Evolutionary conservation across 1,140 invertebrate species (phyloP), one percentile per base, ranked within the genome.

Genomic region (Magallana ariakensis): DNA sequence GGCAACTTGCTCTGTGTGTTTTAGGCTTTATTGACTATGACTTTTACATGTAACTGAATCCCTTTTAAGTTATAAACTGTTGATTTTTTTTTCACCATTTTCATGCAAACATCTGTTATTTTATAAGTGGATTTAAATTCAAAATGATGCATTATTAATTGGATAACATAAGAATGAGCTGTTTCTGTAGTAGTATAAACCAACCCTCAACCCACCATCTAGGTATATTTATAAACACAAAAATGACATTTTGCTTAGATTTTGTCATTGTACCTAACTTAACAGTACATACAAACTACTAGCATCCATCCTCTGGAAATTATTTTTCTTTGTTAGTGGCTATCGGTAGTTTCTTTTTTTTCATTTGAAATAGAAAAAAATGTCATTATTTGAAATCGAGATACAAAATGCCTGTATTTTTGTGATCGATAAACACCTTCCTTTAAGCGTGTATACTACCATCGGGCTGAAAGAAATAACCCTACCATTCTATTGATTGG

Each of bases 401-500:
- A 75, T 75, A 75, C 66, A 75, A 75, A 75, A 75, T 75, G 66
- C 66, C 13, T 75, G 66, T 75, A 75, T 75, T 75, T 75, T 75
- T 13, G 22, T 19, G 22, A 26, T 75, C 66, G 22, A 75, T 75
- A 75, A 75, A 22, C 22, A 75, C 66, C 66, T 33, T 75, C 66
- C 66, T 75, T 75, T 26, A 75, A 75, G 66, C 66, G 22, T 75
- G 22, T 33, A 26, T 75, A 75, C 66, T 75, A 75, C 66, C 66
- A 70, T 26, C 66, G 22, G 66, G 19, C 66, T 75, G 66, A 75
- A 75, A 75, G 66, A 75, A 75, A 75, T 75, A 75, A 75, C 22
- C 66, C 22, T 75, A 26, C 19, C 22, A 75, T 26, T 75, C 66
- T 75, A 75, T 75, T 75, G 66, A 75, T 75, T 26, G 66, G 66